Percentiles rank a stretch among this genome's conserved stretches.
Conservation (phyloP, 2,888 invertebrate species). For the Apamea monoglypha region DNA sequence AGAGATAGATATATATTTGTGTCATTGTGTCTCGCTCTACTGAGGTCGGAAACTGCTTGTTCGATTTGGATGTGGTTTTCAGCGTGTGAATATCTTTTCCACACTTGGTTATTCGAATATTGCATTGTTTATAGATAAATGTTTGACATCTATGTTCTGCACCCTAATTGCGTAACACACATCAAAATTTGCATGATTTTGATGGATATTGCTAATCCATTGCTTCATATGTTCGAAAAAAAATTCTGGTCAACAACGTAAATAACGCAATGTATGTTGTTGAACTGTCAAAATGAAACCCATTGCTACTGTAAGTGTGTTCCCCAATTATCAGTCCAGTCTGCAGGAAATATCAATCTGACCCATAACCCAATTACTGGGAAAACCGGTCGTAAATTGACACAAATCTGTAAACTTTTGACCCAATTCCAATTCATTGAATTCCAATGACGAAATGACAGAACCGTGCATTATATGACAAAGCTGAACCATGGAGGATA, state of each 20-base stretch:
- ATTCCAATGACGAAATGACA: slow-evolving; percentile 26
- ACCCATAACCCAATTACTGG: neutral
- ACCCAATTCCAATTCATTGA: slow-evolving; percentile 26
- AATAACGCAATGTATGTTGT: neutral
- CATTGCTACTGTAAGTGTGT: neutral
- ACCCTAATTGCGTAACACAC: neutral
- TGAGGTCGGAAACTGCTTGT: slow-evolving; percentile 38
- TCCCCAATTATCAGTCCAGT: neutral
- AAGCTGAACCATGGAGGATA: slow-evolving; percentile 54
- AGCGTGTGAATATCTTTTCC: slow-evolving; percentile 2
- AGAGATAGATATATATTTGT: slow-evolving; percentile 39
- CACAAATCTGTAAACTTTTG: slow-evolving; percentile 12
- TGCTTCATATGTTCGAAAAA: neutral
- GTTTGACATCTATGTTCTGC: too few species aligned
- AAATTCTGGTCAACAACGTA: neutral
- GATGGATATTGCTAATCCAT: neutral
- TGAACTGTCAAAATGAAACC: neutral
- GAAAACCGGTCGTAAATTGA: slow-evolving; percentile 1
- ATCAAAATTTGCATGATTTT: neutral
- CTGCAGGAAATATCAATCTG: neutral
- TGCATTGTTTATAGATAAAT: neutral
- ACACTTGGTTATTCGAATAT: neutral
- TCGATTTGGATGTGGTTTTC: slow-evolving; percentile 42
- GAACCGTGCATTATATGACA: slow-evolving; percentile 20
- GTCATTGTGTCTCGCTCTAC: slow-evolving; percentile 53